These are phyloP conservation scores for Furcula furcula DNA, from an alignment of 2,888 invertebrate species.

Conservation along the genomic window DNA sequence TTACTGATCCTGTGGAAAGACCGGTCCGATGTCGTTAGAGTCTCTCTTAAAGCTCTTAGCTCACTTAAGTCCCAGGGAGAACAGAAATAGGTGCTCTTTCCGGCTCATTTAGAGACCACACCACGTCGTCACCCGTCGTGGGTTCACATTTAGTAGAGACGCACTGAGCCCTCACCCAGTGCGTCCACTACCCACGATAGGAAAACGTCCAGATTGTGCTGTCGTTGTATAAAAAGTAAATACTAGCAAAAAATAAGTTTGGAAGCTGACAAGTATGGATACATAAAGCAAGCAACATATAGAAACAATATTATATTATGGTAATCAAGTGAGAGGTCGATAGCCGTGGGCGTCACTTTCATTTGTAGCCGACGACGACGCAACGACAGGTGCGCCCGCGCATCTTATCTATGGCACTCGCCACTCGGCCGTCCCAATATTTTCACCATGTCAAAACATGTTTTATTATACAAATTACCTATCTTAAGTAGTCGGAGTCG, in stretches of 20 bases:
- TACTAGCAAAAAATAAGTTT: neutral
- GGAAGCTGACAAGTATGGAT: too few relatives aligned
- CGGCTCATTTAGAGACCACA: too few relatives aligned
- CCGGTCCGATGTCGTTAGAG: too few relatives aligned
- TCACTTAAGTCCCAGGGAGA: too few relatives aligned
- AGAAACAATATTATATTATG: constrained; percentile 22
- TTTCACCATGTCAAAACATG: constrained; percentile 1
- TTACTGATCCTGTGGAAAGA: too few relatives aligned
- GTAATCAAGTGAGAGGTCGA: constrained; percentile 9
- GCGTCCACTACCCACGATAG: too few relatives aligned
- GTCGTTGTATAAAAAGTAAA: neutral
- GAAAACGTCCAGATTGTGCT: too few relatives aligned
- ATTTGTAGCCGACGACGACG: constrained; percentile 20
- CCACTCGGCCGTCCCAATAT: constrained; percentile 1
- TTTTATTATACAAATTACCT: neutral
- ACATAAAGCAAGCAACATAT: neutral
- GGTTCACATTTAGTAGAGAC: too few relatives aligned
- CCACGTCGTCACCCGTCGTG: too few relatives aligned
- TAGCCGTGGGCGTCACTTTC: constrained; percentile 27
- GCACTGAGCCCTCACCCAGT: too few relatives aligned
- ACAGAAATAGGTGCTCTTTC: too few relatives aligned
- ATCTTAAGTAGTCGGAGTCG: neutral
- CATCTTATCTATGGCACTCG: neutral
- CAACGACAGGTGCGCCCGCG: constrained; percentile 14
- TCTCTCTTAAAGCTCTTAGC: too few relatives aligned